phyloP scores from a whole-genome alignment of 2,797 vertebrate genomes.

The Siniperca undulata region DNA sequence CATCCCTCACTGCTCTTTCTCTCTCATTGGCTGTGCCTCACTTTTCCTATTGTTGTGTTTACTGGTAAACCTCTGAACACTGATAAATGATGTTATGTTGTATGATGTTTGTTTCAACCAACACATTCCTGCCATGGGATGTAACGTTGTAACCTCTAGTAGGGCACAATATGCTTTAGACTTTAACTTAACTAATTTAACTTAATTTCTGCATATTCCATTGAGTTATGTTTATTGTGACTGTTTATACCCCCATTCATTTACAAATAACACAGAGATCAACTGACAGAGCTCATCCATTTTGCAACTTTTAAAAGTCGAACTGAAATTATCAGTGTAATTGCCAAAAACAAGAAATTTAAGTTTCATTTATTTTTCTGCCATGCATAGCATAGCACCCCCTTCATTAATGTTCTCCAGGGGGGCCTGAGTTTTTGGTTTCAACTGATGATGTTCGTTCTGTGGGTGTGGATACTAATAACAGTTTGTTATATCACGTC shows the following conservation, averaged over 20 bases:
- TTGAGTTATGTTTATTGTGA: not conserved
- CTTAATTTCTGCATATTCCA: not conserved
- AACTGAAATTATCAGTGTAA: not conserved
- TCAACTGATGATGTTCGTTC: not conserved
- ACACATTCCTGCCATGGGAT: not conserved
- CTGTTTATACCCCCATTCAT: not conserved
- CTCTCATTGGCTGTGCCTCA: not conserved
- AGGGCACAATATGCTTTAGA: not conserved
- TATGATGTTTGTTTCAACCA: not conserved
- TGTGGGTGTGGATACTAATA: not conserved
- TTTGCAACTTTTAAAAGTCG: not conserved
- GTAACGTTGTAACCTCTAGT: not conserved
- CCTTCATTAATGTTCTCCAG: not conserved
- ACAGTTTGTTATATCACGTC: not conserved
- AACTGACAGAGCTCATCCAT: not conserved
- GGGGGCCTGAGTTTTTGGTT: not conserved
- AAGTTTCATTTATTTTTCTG: not conserved
- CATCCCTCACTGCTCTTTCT: not conserved
- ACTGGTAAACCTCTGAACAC: too few relatives aligned
- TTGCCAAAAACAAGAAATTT: not conserved
- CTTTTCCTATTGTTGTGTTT: not conserved
- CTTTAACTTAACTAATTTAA: not conserved
- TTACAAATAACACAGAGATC: not conserved
- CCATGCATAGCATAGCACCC: not conserved
- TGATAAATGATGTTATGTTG: not conserved